Percentiles rank a stretch among this genome's conserved stretches.
These are phyloP conservation scores for Thermophis baileyi DNA, from an alignment of 2,113 vertebrate species.

Conservation along the genomic window DNA sequence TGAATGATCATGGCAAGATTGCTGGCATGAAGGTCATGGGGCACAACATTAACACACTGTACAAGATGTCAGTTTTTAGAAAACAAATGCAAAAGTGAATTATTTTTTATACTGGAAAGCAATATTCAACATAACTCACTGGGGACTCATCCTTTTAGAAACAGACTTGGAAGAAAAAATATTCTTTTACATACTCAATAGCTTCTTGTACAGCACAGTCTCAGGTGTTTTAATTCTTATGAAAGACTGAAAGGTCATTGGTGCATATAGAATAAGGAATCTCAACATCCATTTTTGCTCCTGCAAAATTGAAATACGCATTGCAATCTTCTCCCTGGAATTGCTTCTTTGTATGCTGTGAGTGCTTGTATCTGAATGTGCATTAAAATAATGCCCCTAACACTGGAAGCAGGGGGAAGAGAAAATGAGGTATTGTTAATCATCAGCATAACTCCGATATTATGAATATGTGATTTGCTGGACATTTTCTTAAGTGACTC, in stretches of 20 bases:
- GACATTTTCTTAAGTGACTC: background rate
- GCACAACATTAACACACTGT: background rate
- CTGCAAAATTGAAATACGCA: background rate
- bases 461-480: background rate
- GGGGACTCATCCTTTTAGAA: background rate
- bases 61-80: background rate
- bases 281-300: constrained; percentile 25
- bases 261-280: constrained; percentile 22
- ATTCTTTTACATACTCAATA: background rate
- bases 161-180: background rate
- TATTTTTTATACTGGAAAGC: constrained; percentile 9
- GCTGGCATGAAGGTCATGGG: background rate
- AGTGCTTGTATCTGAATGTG: background rate
- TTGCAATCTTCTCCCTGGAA: constrained; percentile 41
- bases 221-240: constrained; percentile 43
- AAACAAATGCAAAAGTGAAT: background rate
- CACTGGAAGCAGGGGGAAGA: background rate
- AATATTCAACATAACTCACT: constrained; percentile 1
- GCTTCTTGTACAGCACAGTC: constrained; percentile 29
- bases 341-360: constrained; percentile 10
- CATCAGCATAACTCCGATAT: background rate
- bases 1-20: background rate
- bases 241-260: constrained; percentile 21
- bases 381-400: constrained; percentile 20
- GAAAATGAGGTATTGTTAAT: constrained; percentile 3